phyloP scores from a whole-genome alignment of 2,113 vertebrate genomes.

The Hoplias malabaricus region DNA sequence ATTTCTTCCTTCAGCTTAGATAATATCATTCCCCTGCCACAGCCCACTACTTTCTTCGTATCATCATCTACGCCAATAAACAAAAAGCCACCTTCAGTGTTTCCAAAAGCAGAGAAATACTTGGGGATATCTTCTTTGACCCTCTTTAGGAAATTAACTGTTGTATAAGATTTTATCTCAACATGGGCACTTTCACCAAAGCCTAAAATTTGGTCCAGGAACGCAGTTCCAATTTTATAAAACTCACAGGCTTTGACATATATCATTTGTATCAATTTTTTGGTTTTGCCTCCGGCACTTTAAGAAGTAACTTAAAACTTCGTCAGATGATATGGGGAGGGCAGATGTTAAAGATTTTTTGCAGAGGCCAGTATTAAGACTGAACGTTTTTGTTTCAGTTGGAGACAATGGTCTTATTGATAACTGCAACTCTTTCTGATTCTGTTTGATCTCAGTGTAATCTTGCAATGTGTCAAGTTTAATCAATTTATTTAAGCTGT shows the following conservation, averaged over 20 bases:
- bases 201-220: background rate
- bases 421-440: background rate
- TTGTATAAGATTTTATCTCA: background rate
- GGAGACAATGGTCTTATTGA: background rate
- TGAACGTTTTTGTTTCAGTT: background rate
- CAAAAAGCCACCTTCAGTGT: conserved; percentile 4
- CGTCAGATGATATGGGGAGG: background rate
- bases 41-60: background rate
- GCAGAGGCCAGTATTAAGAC: background rate
- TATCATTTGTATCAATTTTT: background rate
- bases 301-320: background rate
- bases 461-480: background rate
- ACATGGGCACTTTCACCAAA: conserved; percentile 19
- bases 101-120: conserved; percentile 12
- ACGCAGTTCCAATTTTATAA: background rate
- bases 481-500: background rate
- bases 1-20: background rate
- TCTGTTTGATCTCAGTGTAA: background rate
- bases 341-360: background rate
- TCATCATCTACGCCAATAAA: background rate
- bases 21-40: background rate
- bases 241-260: background rate
- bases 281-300: background rate
- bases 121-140: background rate
- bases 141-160: background rate